A percentile compares a stretch with the other conserved stretches of the same genome.
phyloP scores from a whole-genome alignment of 2,888 invertebrate species.

The Cryptophagus acutangulus region DNA sequence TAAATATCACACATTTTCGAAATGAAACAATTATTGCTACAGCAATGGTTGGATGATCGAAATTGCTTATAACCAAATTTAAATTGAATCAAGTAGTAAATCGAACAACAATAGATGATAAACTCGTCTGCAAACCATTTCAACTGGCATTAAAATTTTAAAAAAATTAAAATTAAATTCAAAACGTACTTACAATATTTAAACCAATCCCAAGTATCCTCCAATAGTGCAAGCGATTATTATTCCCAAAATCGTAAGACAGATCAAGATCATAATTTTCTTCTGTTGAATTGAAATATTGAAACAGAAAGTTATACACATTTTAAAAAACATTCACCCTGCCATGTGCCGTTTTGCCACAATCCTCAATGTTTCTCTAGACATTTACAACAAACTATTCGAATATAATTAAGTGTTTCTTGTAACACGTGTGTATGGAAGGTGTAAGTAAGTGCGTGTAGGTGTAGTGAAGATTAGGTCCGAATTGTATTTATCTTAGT shows the following conservation, averaged over 20 bases:
- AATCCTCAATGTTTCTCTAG: too few species aligned
- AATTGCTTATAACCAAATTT: slow-evolving; percentile 24
- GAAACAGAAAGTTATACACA: too few species aligned
- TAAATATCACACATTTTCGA: slow-evolving; percentile 35
- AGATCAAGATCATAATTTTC: slow-evolving; percentile 89
- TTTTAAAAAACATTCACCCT: too few species aligned
- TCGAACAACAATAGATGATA: slow-evolving; percentile 19
- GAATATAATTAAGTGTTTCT: too few species aligned
- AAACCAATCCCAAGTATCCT: slow-evolving; percentile 58
- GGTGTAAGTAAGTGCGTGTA: too few species aligned
- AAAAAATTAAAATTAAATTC: slow-evolving; percentile 2
- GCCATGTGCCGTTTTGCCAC: too few species aligned
- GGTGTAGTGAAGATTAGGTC: too few species aligned
- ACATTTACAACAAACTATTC: too few species aligned
- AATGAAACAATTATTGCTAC: slow-evolving; percentile 50
- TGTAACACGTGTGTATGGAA: too few species aligned
- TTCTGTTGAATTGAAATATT: slow-evolving; percentile 64
- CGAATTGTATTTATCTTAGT: too few species aligned
- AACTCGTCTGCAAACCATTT: slow-evolving; percentile 18
- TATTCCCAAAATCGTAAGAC: slow-evolving; percentile 78
- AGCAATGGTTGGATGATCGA: slow-evolving; percentile 46
- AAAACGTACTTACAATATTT: slow-evolving; percentile 24
- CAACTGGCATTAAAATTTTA: slow-evolving; percentile 3
- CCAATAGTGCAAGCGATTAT: slow-evolving; percentile 69
- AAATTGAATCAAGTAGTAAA: slow-evolving; percentile 14